Conservation (phyloP, 2,113 vertebrate genomes). For the Psammodynastes pulverulentus region DNA sequence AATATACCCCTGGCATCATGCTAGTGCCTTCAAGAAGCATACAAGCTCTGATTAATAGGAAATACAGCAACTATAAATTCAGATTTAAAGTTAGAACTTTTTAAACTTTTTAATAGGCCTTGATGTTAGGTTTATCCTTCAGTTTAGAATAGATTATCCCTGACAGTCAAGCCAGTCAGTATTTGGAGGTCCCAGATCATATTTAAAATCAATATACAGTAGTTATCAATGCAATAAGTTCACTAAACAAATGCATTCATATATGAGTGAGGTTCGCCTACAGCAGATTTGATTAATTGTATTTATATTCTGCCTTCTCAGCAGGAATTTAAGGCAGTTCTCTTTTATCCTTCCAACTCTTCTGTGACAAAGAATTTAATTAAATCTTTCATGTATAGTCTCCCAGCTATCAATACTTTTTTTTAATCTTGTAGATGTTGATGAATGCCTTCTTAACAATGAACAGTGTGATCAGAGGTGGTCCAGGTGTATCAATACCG, state of each 20-base stretch:
- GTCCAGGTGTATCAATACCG: constrained; percentile 68
- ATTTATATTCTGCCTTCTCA: neutral
- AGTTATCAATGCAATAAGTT: neutral
- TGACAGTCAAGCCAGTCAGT: neutral
- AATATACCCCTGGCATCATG: neutral
- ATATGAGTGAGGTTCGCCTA: neutral
- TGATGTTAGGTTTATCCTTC: neutral
- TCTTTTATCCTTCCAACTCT: neutral
- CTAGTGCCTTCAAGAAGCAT: neutral
- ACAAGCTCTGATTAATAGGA: neutral
- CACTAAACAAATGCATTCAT: neutral
- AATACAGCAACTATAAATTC: neutral
- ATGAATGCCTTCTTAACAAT: constrained; percentile 63
- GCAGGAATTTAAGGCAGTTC: neutral
- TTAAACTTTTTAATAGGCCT: neutral
- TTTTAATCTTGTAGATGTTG: constrained; percentile 60
- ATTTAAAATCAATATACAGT: neutral
- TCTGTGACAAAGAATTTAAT: neutral
- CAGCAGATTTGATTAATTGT: neutral
- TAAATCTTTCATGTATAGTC: neutral
- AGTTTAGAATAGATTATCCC: neutral
- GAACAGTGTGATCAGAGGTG: constrained; percentile 50
- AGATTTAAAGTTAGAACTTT: neutral
- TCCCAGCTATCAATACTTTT: neutral
- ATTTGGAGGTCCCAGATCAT: neutral